Evolutionary conservation across 2,888 invertebrate genomes (phyloP), one percentile per base, ranked within the genome.

Genomic region (Aethes cnicana): DNA sequence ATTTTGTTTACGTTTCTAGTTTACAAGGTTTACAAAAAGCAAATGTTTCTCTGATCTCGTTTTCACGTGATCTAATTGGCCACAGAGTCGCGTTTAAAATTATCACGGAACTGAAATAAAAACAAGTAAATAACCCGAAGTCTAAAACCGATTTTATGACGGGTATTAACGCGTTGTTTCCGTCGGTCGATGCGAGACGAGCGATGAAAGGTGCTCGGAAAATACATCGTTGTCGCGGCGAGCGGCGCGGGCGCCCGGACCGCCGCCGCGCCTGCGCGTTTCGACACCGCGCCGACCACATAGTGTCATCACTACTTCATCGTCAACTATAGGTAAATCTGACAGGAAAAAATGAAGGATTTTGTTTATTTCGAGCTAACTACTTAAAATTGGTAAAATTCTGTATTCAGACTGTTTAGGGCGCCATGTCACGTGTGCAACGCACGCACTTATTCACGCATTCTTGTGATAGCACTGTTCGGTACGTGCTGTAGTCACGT

Each of bases 151-250:
- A 88, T 88, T 89, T 89, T 88, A 89, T 86, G 88, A 88, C 87
- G 86, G 84, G 88, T 88, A 88, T 88, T 88, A 89, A 89, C 89
- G 87, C 81, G 87, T 88, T 86, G 87, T 89, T 89, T 89, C 89
- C 89, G 88, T 82, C 86, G 84, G 82, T 80, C 79, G 87, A 84
- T 85, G 85, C 79, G 87, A 80, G 86, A 83, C 79, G 84, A 79
- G 86, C 84, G 87, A 77, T 87, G 89, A 89, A 86, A 89, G 87
- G 84, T 82, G 87, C 75, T 82, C 80, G 82, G 80, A 84, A 84
- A 86, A 86, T 84, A 87, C 83, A 83, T 78, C 58, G 77, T 64
- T 71, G 77, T 70, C 54, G 60, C 66, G 67, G 65, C 65, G 58
- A 72, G 66, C 65, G 64, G 63, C 69, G 65, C 63, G 66, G 71